Evolutionary conservation across 2,888 invertebrate genomes (phyloP), one percentile per base, ranked within the genome.

Genomic region (Vandiemenella viatica): DNA sequence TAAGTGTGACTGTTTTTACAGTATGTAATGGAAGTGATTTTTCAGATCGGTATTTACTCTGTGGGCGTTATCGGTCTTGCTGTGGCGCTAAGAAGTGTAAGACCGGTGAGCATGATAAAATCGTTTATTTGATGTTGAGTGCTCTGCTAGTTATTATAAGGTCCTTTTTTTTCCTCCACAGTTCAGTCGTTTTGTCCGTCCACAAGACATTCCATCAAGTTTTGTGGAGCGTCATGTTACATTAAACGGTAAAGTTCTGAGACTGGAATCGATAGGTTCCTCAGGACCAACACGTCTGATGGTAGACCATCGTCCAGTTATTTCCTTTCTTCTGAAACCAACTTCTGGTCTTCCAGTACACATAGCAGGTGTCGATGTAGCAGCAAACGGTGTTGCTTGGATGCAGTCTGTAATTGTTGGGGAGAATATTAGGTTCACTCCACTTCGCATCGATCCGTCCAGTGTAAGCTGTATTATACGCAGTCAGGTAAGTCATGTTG

Each of bases 21-120:
- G 10, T 1, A 21, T 19, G 16, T n/a, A 8, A 17, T 38, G 15
- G 3, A 8, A 17, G 38, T 16, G 17, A n/a, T 37, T 19, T 71
- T 71, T 57, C 67, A 77, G 75, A 68, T 75, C 60, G 67, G 73
- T 45, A 72, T 76, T 40, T 78, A 77, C 60, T 72, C 75, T 48
- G 62, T 77, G 47, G 74, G 76, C 22, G 69, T 75, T 46, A 65
- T 72, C 47, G 73, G 75, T 13, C 62, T 78, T 48, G 67, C 73
- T 43, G 60, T 70, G 54, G 74, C 77, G 15, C 64, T 76, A 57
- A 70, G 74, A 59, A 75, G 68, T 65, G 72, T 76, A 53, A 71
- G 75, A 59, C 77, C 78, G 60, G 77, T 77, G 68, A 65, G 67
- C 70, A 59, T 19, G 3, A 17, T 13, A 23, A 19, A 16, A n/a